These are phyloP conservation scores for Dasysyrphus albostriatus DNA, from an alignment of 2,888 invertebrate species.

Conservation along the genomic window DNA sequence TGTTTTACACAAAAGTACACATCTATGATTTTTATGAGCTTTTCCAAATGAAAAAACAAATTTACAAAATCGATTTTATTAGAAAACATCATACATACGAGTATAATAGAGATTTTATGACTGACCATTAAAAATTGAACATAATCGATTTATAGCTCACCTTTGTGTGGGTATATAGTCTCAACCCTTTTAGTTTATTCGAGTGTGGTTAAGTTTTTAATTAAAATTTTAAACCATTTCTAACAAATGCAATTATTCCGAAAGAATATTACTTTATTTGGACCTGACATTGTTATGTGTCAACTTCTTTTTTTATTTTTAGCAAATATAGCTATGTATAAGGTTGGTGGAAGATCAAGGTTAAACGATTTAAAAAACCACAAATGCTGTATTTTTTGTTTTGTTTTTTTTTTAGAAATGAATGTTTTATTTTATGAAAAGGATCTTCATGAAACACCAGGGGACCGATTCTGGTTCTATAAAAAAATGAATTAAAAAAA, in stretches of 20 bases:
- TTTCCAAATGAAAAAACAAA: conserved; percentile 3
- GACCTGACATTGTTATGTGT: not conserved
- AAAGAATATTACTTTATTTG: conserved; percentile 19
- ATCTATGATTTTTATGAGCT: conserved; percentile 28
- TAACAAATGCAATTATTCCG: not conserved
- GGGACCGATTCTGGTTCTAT: too few relatives aligned
- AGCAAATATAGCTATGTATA: not conserved
- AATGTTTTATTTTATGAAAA: too few relatives aligned
- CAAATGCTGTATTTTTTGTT: not conserved
- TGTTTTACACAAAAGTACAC: not conserved
- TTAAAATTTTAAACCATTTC: conserved; percentile 24
- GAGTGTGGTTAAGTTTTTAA: conserved; percentile 23
- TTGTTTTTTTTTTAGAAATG: not conserved
- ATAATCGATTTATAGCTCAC: conserved; percentile 40
- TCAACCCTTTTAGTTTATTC: not conserved
- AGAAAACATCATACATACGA: conserved; percentile 1
- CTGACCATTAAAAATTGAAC: conserved; percentile 15
- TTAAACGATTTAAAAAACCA: not conserved
- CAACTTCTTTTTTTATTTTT: not conserved
- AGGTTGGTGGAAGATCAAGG: conserved; percentile 3
- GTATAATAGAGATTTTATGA: not conserved
- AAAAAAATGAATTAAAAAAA: too few relatives aligned
- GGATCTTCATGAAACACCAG: too few relatives aligned
- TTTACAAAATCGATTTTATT: conserved; percentile 39
- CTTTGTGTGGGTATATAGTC: not conserved